Evolutionary conservation across 2,797 vertebrate species (phyloP), one percentile per base, ranked within the genome.

Genomic region (Hyperoplus immaculatus): DNA sequence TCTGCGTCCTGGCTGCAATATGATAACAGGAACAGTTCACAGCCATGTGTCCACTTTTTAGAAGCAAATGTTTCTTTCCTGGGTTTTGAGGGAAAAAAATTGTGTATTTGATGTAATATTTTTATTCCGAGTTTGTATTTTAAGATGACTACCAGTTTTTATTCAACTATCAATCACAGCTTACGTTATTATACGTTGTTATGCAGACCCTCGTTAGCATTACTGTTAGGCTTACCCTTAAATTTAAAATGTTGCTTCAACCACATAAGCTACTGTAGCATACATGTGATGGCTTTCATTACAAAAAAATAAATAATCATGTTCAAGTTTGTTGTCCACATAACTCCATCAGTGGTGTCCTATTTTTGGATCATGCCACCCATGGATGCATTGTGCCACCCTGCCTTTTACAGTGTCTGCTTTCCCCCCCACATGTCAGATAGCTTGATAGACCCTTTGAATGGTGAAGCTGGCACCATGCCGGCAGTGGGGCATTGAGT

Each of bases 301-400:
- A 10, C 29, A 29, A 29, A 29, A 36, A 21, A 53, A 10, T 43
- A 4, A 4, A 1, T 68, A 66, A 72, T 75, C 41, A 42, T 53
- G 42, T 43, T 58, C 41, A 78, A 71, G 43, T 68, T 50, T 64
- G 38, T 57, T 66, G 79, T 85, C 69, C 14, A 42, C 58, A 56
- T 74, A 69, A 65, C 85, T 69, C 49, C 57, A 72, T 78, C 51
- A 50, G 55, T 76, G 63, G 45, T 60, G 78, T 82, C 92, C 92
- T 95, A 95, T 95, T 95, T 95, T 91, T 89, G 90, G 89, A 81
- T 72, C 67, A 61, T 77, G 87, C 85, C 93, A 91, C 87, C 88
- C 89, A 56, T 88, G 59, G 80, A 86, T 89, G 89, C 92, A 92
- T 93, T 94, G 87, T 90, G 85, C 84, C 83, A 78, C 77, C 75